Base-by-base conservation (phyloP, 2,797 vertebrate genomes). In the Danio choprae region DNA sequence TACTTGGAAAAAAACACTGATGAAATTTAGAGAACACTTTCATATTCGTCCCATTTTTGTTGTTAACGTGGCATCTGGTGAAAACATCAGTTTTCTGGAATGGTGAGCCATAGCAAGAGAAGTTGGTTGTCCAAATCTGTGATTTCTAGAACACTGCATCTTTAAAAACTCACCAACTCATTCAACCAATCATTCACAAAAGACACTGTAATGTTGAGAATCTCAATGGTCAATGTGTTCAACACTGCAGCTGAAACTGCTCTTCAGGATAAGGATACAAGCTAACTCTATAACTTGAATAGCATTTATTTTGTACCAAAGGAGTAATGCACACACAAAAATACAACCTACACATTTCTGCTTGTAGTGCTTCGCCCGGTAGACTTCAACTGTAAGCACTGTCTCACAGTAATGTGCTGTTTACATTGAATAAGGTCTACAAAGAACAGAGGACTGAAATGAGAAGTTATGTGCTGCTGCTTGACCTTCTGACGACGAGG, bases 381-480 rank as follows among this genome's bases (percentile, higher is more conserved):
- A 65, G 74, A 76, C 48, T 53, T 12, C 36, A 36, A 76, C 48
- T 65, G 73, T 51, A 76, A 55, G 48, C 5, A 29, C 29, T 3
- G 13, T 22, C 53, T 76, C n/a, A 64, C 18, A 53, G 48, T 64
- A 41, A 76, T 29, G 18, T 8, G 22, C n/a, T 2, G 41, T 68
- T 77, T 48, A 58, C 55, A 48, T 22, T 48, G 13, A 65, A 18
- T 64, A 44, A 29, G 15, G 50, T 68, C 20, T 41, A 41, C 46
- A 63, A 73, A 13, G 46, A 64, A 64, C 18, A 43, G 73, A 59
- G 63, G 63, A 56, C 50, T 65, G 36, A 10, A 55, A 76, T 65
- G 20, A 65, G 74, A 77, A 58, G 64, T 59, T 68, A 59, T 77
- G 43, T 58, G 53, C 4, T 53, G 64, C 41, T 56, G n/a, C 75